phyloP scores from a whole-genome alignment of 1,140 invertebrate species.

The Anadara kagoshimensis region DNA sequence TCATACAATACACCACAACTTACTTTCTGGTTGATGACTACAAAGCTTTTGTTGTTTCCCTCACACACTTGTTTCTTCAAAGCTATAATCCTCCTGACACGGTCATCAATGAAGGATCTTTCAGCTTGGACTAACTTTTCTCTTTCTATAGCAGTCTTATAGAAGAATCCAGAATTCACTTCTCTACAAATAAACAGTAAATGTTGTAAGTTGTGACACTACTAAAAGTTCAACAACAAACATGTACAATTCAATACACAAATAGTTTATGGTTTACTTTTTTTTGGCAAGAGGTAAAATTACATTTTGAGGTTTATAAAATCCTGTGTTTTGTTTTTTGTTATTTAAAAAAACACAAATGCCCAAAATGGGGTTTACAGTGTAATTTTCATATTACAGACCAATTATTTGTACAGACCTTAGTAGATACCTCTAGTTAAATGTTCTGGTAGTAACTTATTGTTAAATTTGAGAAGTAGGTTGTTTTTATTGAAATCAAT shows the following conservation, averaged over 20 bases:
- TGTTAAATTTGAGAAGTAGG: no score
- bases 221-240: neutral
- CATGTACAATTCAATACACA: neutral
- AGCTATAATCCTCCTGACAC: constrained; percentile 96
- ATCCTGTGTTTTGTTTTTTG: no score
- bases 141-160: constrained; percentile 95
- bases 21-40: constrained; percentile 98
- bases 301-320: no score
- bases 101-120: constrained; percentile 96
- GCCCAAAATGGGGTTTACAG: no score
- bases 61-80: constrained; percentile 94
- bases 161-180: constrained; percentile 99
- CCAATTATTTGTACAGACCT: no score
- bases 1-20: neutral
- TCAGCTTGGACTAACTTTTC: constrained; percentile 97
- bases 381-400: no score
- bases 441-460: no score
- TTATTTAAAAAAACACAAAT: no score
- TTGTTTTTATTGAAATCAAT: no score
- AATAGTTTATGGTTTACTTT: neutral
- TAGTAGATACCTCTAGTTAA: no score
- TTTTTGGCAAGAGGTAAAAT: neutral
- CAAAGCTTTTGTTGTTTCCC: constrained; percentile 79
- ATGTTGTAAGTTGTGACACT: neutral
- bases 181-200: constrained; percentile 75